phyloP scores from a whole-genome alignment of 2,797 vertebrate species.

The Platalea minor region DNA sequence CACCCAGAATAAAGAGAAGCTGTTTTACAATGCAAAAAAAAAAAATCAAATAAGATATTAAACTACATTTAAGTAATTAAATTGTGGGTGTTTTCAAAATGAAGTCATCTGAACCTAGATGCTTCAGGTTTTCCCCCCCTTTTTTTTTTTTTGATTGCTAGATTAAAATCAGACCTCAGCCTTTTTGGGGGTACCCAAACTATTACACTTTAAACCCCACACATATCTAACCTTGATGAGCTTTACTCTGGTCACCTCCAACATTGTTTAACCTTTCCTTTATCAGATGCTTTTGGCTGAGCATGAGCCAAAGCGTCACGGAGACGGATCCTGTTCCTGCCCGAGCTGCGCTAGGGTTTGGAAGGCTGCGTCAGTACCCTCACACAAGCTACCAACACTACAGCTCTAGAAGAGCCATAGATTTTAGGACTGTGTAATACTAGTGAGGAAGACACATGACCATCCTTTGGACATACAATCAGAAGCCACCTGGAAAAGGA shows the following conservation, averaged over 20 bases:
- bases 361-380: not conserved
- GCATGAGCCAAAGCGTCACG: not conserved
- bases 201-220: not conserved
- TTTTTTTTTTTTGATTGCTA: not conserved
- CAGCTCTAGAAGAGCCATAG: not conserved
- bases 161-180: not conserved
- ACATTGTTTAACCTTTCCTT: not conserved
- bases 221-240: not conserved
- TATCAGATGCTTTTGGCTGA: not conserved
- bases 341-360: fast-evolving
- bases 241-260: not conserved
- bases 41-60: not conserved
- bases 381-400: not conserved
- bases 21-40: not conserved
- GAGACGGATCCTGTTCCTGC: not conserved
- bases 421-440: not conserved
- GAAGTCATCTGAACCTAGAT: not conserved
- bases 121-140: fast-evolving
- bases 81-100: not conserved
- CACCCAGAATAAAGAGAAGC: not conserved
- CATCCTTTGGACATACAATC: not conserved
- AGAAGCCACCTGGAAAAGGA: not conserved
- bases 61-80: not conserved
- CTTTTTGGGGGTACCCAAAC: not conserved
- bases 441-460: not conserved